Base-by-base conservation (phyloP, 2,113 vertebrate species). In the Rhabdomys dilectus region DNA sequence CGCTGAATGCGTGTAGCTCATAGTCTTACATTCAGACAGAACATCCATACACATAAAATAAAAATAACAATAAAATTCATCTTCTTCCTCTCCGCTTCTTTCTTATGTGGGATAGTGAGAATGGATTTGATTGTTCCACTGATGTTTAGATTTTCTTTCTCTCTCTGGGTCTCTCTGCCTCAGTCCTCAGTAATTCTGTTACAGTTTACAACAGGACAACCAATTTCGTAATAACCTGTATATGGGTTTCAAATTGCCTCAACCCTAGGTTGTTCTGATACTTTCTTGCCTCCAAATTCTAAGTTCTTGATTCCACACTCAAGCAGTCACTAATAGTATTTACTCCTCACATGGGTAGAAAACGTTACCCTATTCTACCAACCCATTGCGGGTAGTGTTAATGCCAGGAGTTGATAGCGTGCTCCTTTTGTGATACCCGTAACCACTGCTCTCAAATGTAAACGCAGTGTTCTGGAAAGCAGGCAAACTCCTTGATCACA, bases 391-490 rank as follows among this genome's bases (percentile, higher is more conserved):
- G 77, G 81, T 89, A 92, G 73, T 45, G 66, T 97, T 56, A 66
- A 64, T n/a, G 36, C 64, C 58, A 15, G 66, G 82, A 97, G 93
- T 93, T 93, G 94, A 56, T 58, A 89, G 64, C 88, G 81, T 73
- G 86, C 84, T 94, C 94, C 93, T 97, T 98, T 42, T 53, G 0
- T 19, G 90, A 95, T 36, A 95, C 62, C 95, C 96, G 93, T 97
- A 97, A 98, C 97, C 97, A 96, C 7, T 68, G 94, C 73, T 96
- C 97, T 97, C 89, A 97, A 97, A 98, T 97, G 94, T 48, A 90
- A 96, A 94, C 96, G 89, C 94, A 98, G 93, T 95, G 92, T 98
- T 98, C 97, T 96, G 96, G 98, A 98, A 97, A 13, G 81, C 97
- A 95, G 96, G 91, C 97, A 93, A 97, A 97, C 91, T 98, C 96